These are phyloP conservation scores for Xenopus tropicalis DNA, from an alignment of 2,113 vertebrate species.

Conservation along the genomic window DNA sequence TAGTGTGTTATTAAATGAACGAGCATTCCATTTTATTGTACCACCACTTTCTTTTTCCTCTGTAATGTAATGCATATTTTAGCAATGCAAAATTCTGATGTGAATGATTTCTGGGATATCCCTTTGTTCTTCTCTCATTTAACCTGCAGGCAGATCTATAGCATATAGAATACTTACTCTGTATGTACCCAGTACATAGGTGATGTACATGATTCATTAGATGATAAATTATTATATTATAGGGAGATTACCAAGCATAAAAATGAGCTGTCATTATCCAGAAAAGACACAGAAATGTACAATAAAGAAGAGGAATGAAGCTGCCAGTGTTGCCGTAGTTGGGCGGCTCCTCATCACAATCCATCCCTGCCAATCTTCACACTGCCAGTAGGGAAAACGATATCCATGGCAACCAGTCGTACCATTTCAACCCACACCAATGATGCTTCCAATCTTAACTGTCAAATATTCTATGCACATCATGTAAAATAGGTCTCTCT, in stretches of 20 bases:
- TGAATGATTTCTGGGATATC: neutral
- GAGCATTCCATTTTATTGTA: neutral
- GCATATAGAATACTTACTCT: neutral
- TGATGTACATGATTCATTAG: conserved; percentile 59
- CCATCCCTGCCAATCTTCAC: conserved; percentile 65
- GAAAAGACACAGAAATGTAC: conserved; percentile 56
- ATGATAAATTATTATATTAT: conserved; percentile 58
- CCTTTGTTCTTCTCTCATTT: neutral
- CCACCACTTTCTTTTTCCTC: neutral
- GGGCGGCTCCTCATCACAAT: conserved; percentile 49
- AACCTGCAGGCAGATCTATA: conserved; percentile 13
- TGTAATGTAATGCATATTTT: neutral
- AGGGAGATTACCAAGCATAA: conserved; percentile 59
- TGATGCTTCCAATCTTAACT: conserved; percentile 66
- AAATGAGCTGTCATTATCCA: conserved; percentile 61
- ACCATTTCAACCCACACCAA: conserved; percentile 66
- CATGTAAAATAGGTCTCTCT: conserved; percentile 85
- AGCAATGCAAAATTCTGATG: too few relatives aligned
- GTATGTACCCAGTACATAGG: neutral
- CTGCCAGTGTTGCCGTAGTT: conserved; percentile 57
- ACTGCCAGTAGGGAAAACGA: conserved; percentile 69
- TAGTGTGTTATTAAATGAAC: neutral
- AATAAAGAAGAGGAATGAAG: conserved; percentile 60
- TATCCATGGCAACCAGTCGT: conserved; percentile 74
- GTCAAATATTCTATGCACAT: conserved; percentile 82